phyloP scores from a whole-genome alignment of 2,113 vertebrate genomes.

The Thryonomys swinderianus region DNA sequence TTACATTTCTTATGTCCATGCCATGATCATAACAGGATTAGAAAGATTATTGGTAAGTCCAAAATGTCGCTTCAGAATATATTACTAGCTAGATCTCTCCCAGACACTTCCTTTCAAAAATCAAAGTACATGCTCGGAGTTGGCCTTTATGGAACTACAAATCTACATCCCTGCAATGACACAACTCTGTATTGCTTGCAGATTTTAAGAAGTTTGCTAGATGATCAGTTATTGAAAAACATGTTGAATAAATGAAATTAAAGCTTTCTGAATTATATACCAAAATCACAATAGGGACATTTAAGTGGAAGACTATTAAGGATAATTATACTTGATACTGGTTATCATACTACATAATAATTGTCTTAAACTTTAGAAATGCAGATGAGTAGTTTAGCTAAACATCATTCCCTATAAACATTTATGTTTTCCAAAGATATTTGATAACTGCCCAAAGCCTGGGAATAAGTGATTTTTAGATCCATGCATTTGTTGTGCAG shows the following conservation, averaged over 20 bases:
- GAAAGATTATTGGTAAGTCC: neutral
- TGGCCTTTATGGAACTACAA: constrained; percentile 20
- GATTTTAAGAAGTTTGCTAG: neutral
- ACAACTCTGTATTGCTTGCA: neutral
- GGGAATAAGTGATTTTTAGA: neutral
- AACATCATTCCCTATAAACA: constrained; percentile 32
- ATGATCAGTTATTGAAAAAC: constrained; percentile 15
- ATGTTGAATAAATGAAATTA: neutral
- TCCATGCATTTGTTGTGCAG: constrained; percentile 29
- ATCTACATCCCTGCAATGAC: constrained; percentile 12
- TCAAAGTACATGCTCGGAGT: constrained; percentile 43
- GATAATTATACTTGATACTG: constrained; percentile 37
- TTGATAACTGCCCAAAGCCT: constrained; percentile 48
- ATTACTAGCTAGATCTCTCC: constrained; percentile 27
- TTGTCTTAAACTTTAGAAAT: constrained; percentile 18
- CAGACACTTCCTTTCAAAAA: constrained; percentile 56
- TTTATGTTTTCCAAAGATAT: neutral
- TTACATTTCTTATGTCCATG: constrained; percentile 66
- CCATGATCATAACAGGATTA: constrained; percentile 25
- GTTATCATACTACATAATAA: constrained; percentile 24
- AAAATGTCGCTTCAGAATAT: constrained; percentile 59
- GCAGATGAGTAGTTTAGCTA: neutral
- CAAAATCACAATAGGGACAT: constrained; percentile 14
- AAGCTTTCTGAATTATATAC: constrained; percentile 36
- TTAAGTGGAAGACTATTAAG: constrained; percentile 57